Evolutionary conservation across 2,797 vertebrate species (phyloP), one percentile per base, ranked within the genome.

Genomic region (Gadopsis bispinosus): DNA sequence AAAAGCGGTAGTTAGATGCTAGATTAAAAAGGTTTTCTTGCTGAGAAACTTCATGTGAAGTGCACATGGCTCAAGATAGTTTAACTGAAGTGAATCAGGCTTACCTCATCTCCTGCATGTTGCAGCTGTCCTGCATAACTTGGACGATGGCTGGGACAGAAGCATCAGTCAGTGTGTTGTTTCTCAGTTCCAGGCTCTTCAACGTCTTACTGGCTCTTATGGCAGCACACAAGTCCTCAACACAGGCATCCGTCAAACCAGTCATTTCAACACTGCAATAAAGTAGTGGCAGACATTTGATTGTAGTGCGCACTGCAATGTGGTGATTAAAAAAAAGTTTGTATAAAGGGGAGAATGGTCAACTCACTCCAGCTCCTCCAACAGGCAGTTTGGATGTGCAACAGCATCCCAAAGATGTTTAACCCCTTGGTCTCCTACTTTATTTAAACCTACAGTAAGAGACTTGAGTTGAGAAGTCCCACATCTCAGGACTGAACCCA

Each of bases 301-400:
- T 61, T 22, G 5, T 33, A 12, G 12, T 29, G 31, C n/a, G 35
- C 5, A 31, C 16, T 33, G 17, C 17, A 43, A 66, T 37, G 22
- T 8, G 47, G 4, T 3, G 4, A 29, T 31, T 0, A 37, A 64
- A 29, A 14, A 14, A 5, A 8, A 26, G 26, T 26, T 19, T 4
- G 1, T 6, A 35, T 3, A 3, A 5, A 54, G 10, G 2, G 53
- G 7, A 50, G 10, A 2, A 19, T 56, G 22, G 19, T 33, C 11
- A 4, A 53, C 64, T 96, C 80, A 97, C 97, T 97, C 92, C 20
- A 98, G 91, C 31, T 96, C 91, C 84, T 97, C 94, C 69, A 98
- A 62, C 0, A 79, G 77, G 79, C 96, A 97, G 80, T 29, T 80
- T 5, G 95, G 94, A 81, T 95, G 93, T 85, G 78, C 91, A 77